Evolutionary conservation across 2,113 vertebrate species (phyloP).

Genomic region (Leptocoma aspasia): DNA sequence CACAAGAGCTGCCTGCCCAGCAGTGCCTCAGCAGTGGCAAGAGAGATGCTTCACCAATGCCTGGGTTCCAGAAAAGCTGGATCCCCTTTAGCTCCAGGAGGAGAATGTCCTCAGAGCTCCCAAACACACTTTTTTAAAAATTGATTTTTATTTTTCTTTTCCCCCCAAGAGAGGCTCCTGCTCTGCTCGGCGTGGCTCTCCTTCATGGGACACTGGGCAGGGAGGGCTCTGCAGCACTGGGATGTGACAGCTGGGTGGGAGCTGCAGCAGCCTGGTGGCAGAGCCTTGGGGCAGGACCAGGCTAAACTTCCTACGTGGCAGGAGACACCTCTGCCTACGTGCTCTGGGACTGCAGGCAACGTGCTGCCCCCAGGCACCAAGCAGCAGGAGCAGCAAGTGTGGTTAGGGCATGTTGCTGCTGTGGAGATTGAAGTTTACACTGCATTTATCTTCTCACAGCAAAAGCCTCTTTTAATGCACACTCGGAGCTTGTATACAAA

Average conservation of each 20-base stretch:
- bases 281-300: not conserved
- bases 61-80: not conserved
- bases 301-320: not conserved
- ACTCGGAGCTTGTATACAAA: not conserved
- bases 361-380: not conserved
- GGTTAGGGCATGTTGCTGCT: not conserved
- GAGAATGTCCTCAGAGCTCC: not conserved
- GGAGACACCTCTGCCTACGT: not conserved
- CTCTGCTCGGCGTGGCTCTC: not conserved
- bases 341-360: not conserved
- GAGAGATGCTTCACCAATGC: fast-evolving
- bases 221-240: not conserved
- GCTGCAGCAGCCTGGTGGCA: not conserved
- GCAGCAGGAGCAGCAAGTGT: not conserved
- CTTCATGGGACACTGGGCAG: not conserved
- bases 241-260: not conserved
- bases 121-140: not conserved
- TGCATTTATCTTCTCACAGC: not conserved
- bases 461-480: not conserved
- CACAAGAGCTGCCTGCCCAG: not conserved
- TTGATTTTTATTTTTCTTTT: not conserved
- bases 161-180: not conserved
- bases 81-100: not conserved
- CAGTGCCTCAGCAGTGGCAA: not conserved
- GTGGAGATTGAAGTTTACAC: not conserved